These are phyloP conservation scores for Tetragnatha versicolor DNA, from an alignment of 1,140 invertebrate genomes.

Conservation along the genomic window DNA sequence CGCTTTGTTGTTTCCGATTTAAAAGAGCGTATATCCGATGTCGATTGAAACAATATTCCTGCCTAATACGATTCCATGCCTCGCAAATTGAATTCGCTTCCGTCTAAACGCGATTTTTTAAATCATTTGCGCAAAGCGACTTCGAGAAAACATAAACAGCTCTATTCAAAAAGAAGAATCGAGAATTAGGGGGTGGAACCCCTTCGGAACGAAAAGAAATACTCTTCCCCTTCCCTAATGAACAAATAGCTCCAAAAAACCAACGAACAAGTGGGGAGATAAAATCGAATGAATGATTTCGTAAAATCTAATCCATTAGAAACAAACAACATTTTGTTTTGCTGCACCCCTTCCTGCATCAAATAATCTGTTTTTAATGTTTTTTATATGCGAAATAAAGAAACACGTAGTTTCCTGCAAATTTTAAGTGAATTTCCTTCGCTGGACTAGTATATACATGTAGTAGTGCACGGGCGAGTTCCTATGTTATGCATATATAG, in stretches of 20 bases:
- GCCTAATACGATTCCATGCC: too few species aligned
- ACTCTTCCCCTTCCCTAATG: slow-evolving; percentile 14
- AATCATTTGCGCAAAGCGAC: too few species aligned
- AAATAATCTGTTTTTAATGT: slow-evolving; percentile 48
- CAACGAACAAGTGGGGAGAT: slow-evolving; percentile 5
- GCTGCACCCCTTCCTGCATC: not conserved
- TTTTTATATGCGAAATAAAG: slow-evolving; percentile 44
- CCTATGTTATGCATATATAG: slow-evolving; percentile 38
- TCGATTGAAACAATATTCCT: too few species aligned
- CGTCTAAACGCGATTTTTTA: too few species aligned
- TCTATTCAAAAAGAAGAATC: not conserved
- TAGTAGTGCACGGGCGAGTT: not conserved
- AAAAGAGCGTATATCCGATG: too few species aligned
- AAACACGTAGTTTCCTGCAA: slow-evolving; percentile 20
- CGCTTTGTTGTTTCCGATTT: too few species aligned
- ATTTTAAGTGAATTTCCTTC: slow-evolving; percentile 50
- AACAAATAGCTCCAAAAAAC: slow-evolving; percentile 24
- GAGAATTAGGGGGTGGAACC: slow-evolving; percentile 17
- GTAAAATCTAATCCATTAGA: slow-evolving; percentile 44
- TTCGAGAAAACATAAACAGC: not conserved
- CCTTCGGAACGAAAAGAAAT: not conserved
- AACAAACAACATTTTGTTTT: slow-evolving; percentile 17
- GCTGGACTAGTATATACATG: too few species aligned
- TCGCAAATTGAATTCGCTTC: too few species aligned
- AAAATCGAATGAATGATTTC: slow-evolving; percentile 40